Evolutionary conservation across 2,797 vertebrate genomes (phyloP), one percentile per base, ranked within the genome.

Genomic region (Tamandua tetradactyla): DNA sequence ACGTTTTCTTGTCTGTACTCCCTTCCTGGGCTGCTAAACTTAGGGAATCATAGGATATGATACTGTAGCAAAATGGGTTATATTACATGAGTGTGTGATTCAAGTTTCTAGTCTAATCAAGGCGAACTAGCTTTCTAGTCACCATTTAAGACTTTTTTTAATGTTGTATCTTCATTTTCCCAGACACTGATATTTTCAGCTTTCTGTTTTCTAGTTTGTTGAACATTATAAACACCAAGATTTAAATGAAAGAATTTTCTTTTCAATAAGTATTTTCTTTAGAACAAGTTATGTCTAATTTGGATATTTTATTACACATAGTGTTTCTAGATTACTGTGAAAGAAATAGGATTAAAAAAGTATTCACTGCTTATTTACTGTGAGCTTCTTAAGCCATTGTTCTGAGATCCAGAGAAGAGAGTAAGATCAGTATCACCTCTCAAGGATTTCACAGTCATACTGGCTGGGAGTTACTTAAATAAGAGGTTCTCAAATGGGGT

Each of bases 261-360:
- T 89, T 84, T 22, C 17, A 32, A 13, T 78, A 79, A n/a, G 12
- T 69, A 30, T 68, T 10, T 76, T 80, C 40, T 79, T 94, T 82
- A 87, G 23, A 72, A 74, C 8, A 22, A 52, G 17, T 75, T 72
- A 17, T 22, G 64, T 64, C 74, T 92, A 42, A 81, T 52, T 88
- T 84, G 79, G 20, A 42, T 44, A 69, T 66, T 44, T 66, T 40
- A 47, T 69, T 82, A 42, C 1, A 37, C 5, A 22, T 8, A 40
- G 11, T 52, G 35, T 91, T 89, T 90, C 18, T 80, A 79, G 84
- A 35, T 68, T 27, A 55, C 47, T 25, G 0, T 69, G n/a, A 93
- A 93, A 86, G 6, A 95, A 68, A 59, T n/a, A 52, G 30, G 30
- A 14, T 91, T 75, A 72, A 69, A 91, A 62, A 62, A 55, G 79